Evolutionary conservation across 2,888 invertebrate species (phyloP), one percentile per base, ranked within the genome.

Genomic region (Catocala sponsa): DNA sequence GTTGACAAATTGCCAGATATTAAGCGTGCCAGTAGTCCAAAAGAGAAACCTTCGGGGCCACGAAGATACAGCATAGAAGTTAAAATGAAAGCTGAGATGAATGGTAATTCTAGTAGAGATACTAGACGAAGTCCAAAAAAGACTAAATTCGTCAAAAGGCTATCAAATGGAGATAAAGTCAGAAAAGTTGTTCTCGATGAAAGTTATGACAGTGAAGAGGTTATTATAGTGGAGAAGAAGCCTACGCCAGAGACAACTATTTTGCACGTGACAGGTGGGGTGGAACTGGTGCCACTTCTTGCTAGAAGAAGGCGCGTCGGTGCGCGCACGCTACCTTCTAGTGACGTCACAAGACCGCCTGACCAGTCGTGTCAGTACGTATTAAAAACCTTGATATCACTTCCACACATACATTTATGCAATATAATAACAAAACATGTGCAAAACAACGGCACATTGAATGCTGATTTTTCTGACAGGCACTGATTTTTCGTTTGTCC

Each of bases 251-350:
- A 94, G 65, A 83, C 85, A 10, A 79, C 86, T 13, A 91, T 94
- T 56, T 71, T 94, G 15, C 85, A 89, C 65, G 81, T 95, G 66
- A 96, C 96, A 1, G 96, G 96, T 15, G 97, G 97, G 25, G 95
- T 97, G 54, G 97, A 97, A 88, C 91, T 98, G 80, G 97, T 97
- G 59, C 97, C 97, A 2, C 90, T 98, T 54, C 88, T 98, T 70
- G 97, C 97, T 25, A 95, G 96, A 68, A 95, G 96, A 74, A 93
- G 97, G 63, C 87, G 91, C 5, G 86, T 92, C 5, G 94, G 94
- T n/a, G 91, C 94, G 2, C 88, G 94, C 52, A 94, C 94, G 35
- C 77, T 94, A 61, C 94, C 84, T 0, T 94, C 94, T 15, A 94
- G 94, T 76, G 94, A 94, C 72, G 91, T 94, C 69, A 94, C 94